Evolutionary conservation across 2,113 vertebrate species (phyloP), one percentile per base, ranked within the genome.

Genomic region (Cephalopholis sonnerati): DNA sequence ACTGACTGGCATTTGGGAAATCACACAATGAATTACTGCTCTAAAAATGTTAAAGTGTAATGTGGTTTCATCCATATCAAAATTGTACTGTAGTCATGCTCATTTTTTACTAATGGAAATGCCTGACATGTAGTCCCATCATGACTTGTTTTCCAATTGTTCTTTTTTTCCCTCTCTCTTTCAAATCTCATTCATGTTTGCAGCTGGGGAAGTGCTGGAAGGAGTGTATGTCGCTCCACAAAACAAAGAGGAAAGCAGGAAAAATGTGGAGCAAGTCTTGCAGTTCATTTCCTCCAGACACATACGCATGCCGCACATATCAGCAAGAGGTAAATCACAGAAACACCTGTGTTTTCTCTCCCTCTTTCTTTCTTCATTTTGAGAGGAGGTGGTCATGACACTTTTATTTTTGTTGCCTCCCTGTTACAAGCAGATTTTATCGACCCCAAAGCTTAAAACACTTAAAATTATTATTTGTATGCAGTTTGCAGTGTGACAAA

Each of bases 251-350:
- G 96, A 99, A 80, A 98, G 96, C 96, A 96, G 92, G 87, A 96
- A 96, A 79, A 99, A 99, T 44, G 98, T 99, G 91, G 98, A 99
- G 77, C 96, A 96, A 90, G 98, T 99, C 25, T 86, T 99, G 1
- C 96, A 97, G 85, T 99, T 99, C 1, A 96, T 99, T 90, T 96
- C 97, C 24, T 99, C 97, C 4, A 97, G 95, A 87, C 96, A 96
- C 89, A 99, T 99, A 86, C 97, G 97, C 11, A 99, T 99, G 98
- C 97, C 98, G 61, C 98, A 99, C 93, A 98, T 97, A 0, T 97
- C 97, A 1, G 96, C 97, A n/a, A 96, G 96, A 95, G 98, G 98
- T 99, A 75, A 72, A 57, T 32, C 39, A 48, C 36, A 32, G 6
- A 58, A 1, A 25, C 6, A 1, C 29, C 1, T 25, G 22, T 50